phyloP scores from a whole-genome alignment of 2,113 vertebrate species.

The Pseudopipra pipra region DNA sequence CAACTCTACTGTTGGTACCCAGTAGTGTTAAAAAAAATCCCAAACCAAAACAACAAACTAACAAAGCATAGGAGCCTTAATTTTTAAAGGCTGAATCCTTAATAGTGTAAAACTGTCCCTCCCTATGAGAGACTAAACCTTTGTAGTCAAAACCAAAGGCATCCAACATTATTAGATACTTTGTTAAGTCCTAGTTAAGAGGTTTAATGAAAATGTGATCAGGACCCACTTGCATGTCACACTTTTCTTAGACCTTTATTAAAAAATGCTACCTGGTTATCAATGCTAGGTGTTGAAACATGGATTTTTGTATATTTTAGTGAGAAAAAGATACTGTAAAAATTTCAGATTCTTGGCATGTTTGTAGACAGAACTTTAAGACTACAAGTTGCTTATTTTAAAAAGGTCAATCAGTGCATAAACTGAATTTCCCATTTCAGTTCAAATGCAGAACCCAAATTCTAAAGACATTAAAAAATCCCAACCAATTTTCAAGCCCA shows the following conservation, averaged over 20 bases:
- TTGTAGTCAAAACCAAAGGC: not conserved
- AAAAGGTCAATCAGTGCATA: too few species aligned
- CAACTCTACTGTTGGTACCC: not conserved
- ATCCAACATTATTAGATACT: not conserved
- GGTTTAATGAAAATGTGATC: not conserved
- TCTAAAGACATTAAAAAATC: not conserved
- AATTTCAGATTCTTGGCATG: too few species aligned
- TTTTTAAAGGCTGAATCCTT: not conserved
- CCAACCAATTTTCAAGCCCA: not conserved
- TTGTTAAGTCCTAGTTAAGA: not conserved
- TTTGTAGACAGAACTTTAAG: too few species aligned
- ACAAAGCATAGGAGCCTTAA: not conserved
- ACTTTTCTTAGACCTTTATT: not conserved
- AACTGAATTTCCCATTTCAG: not conserved
- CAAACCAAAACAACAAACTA: not conserved
- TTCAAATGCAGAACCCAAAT: not conserved
- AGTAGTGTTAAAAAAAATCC: rapidly evolving
- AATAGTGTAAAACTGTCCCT: not conserved
- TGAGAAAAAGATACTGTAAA: too few species aligned
- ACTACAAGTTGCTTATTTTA: too few species aligned
- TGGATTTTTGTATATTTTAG: not conserved
- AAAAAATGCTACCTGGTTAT: not conserved
- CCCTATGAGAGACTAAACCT: not conserved
- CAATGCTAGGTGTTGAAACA: not conserved
- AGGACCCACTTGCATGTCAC: not conserved